Percentiles rank a stretch among this genome's conserved stretches.
These are phyloP conservation scores for Scaptomyza flava DNA, from an alignment of 2,888 invertebrate genomes.

Conservation along the genomic window DNA sequence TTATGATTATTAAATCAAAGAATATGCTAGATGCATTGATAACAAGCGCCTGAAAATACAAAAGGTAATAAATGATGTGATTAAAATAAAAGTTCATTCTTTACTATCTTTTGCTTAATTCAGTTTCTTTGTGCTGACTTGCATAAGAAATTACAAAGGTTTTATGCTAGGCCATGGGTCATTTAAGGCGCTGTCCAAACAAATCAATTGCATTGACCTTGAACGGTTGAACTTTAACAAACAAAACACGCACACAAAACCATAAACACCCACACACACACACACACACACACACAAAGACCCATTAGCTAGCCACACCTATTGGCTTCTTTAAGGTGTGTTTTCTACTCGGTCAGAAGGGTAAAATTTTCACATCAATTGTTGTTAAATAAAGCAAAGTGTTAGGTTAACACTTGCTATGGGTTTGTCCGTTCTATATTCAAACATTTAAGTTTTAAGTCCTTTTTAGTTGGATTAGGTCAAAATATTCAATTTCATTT, in stretches of 20 bases:
- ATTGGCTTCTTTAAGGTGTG: slow-evolving; percentile 20
- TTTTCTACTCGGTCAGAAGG: not conserved
- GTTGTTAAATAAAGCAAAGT: not conserved
- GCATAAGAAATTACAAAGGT: not conserved
- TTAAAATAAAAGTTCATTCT: too few relatives aligned
- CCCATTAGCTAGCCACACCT: slow-evolving; percentile 46
- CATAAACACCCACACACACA: slow-evolving; percentile 4
- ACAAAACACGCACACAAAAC: slow-evolving; percentile 19
- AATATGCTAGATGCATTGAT: slow-evolving; percentile 83
- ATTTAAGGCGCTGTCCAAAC: slow-evolving; percentile 14
- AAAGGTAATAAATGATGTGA: not conserved
- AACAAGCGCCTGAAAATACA: slow-evolving; percentile 81
- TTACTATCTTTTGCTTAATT: too few relatives aligned
- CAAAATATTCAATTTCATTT: too few relatives aligned
- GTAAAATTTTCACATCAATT: slow-evolving; percentile 9
- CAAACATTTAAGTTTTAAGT: too few relatives aligned
- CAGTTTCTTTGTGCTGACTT: not conserved
- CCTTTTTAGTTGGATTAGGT: too few relatives aligned
- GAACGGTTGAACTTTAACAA: slow-evolving; percentile 43
- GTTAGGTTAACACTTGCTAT: not conserved
- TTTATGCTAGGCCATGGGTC: not conserved
- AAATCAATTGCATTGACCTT: slow-evolving; percentile 41
- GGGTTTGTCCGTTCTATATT: too few relatives aligned
- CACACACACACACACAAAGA: slow-evolving; percentile 10
- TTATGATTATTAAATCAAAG: slow-evolving; percentile 83